Evolutionary conservation across 1,140 invertebrate genomes (phyloP), one percentile per base, ranked within the genome.

Genomic region (Protaetia brevitarsis): DNA sequence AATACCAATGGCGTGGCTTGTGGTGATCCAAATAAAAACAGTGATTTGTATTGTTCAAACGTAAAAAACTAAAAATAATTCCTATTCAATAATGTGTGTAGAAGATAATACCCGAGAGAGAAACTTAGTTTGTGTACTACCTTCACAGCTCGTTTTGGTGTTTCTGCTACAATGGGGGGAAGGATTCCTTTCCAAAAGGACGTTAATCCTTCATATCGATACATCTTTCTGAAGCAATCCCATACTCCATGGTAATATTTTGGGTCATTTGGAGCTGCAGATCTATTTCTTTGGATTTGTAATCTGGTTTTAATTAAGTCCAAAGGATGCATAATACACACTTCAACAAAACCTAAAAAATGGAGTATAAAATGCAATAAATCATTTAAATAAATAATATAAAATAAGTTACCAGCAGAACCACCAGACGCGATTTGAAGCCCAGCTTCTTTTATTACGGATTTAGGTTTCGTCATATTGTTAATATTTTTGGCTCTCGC

Each of bases 271-370:
- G 11, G 28, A 61, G 64, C 59, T 21, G 61, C 21, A 41, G 74
- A 59, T 73, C 75, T 75, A n/a, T 79, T 72, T 26, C 78, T 77
- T 77, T 93, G 91, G 29, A 94, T 82, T 79, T 95, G 92, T 69
- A 94, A 86, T 64, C 92, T 82, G 4, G 94, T 97, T 82, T 97
- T 97, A 0, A 97, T 87, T 63, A 97, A 80, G 81, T 97, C 95
- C 75, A 97, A 82, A 1, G 95, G 95, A 82, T 97, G 94, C 95
- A 97, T 97, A 64, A 97, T 89, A 74, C 91, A 95, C 57, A 96
- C 93, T 85, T 97, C 95, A 11, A 96, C 86, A 79, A 97, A 95
- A 68, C 94, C 94, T 73, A 91, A 5, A 21, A 66, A 63, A 13
- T 61, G 8, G 8, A 8, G 8, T 56, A 5, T 7, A 57, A 23